These are phyloP conservation scores for Rhinoraja longicauda DNA, from an alignment of 2,797 vertebrate species.

Conservation along the genomic window DNA sequence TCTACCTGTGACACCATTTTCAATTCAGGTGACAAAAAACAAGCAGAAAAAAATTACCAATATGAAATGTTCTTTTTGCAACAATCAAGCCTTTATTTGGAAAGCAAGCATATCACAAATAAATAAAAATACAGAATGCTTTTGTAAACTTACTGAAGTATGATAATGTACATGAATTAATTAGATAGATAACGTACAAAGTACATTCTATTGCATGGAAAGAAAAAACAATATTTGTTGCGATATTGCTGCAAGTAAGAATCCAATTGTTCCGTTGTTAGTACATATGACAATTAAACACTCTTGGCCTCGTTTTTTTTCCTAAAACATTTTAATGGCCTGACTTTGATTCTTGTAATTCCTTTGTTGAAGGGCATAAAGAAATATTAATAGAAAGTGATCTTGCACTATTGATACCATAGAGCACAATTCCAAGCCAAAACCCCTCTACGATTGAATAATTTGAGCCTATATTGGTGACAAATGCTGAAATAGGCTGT, in stretches of 20 bases:
- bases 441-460: neutral
- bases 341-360: neutral
- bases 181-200: neutral
- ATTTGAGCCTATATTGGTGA: neutral
- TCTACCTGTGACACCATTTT: too few species aligned
- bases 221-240: neutral
- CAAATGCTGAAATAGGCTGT: neutral
- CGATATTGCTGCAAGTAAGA: neutral
- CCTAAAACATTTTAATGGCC: neutral
- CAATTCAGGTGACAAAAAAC: neutral
- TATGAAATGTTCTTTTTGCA: neutral
- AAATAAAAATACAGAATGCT: neutral
- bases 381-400: neutral
- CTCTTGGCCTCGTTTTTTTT: neutral
- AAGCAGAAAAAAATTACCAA: neutral
- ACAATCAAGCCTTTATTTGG: neutral
- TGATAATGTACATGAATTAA: neutral
- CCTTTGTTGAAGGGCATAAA: neutral
- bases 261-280: too few species aligned
- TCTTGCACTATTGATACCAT: neutral
- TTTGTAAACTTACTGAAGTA: neutral
- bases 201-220: neutral
- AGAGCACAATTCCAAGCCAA: neutral
- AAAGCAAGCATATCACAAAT: neutral
- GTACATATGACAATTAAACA: too few species aligned